These are phyloP conservation scores for Spatula clypeata DNA, from an alignment of 2,797 vertebrate genomes.

Conservation along the genomic window DNA sequence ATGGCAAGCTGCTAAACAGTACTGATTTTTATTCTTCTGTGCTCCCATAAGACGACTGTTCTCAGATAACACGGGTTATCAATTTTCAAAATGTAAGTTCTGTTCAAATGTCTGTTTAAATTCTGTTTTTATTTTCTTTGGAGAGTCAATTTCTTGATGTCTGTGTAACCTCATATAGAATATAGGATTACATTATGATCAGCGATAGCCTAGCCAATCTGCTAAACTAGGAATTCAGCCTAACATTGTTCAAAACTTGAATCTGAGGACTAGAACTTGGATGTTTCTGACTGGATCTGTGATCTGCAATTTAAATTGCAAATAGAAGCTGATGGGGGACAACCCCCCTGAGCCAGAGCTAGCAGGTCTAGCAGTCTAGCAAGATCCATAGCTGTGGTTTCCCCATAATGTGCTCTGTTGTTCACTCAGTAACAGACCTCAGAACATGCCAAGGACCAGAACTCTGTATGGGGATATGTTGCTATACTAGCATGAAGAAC, in stretches of 20 bases:
- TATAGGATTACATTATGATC: neutral
- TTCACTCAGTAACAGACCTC: neutral
- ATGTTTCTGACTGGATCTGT: neutral
- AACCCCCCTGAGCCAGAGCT: neutral
- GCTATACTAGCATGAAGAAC: accelerated
- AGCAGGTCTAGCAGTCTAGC: neutral
- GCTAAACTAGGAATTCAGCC: neutral
- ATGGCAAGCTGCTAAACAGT: neutral
- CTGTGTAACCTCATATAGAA: neutral
- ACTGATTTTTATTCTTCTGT: neutral
- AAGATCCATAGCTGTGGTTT: neutral
- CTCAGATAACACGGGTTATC: neutral
- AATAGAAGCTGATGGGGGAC: neutral
- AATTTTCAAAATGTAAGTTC: neutral
- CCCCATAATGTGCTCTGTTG: neutral
- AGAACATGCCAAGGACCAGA: neutral
- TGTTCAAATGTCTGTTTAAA: neutral
- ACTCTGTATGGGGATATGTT: neutral
- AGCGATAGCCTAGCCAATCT: neutral
- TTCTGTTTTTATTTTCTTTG: neutral
- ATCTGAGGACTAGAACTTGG: neutral
- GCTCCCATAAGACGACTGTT: neutral
- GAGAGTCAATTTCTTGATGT: neutral
- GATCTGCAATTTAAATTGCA: neutral
- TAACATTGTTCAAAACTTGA: neutral